Base-by-base conservation (phyloP, 2,888 invertebrate species). In the Athetis lepigone region DNA sequence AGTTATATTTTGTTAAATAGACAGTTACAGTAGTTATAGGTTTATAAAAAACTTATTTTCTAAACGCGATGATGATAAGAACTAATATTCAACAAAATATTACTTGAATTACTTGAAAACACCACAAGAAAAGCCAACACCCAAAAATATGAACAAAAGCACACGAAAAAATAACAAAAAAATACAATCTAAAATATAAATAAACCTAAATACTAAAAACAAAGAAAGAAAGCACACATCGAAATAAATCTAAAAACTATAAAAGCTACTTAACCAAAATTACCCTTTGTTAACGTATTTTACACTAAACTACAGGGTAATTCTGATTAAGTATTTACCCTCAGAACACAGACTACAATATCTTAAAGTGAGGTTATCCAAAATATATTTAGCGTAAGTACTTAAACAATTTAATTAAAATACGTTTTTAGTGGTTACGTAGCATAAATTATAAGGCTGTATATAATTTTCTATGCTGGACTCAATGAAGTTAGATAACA, bases 81-180 rank as follows among this genome's bases (percentile, higher is more conserved):
- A n/a, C n/a, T 29, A 2, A 11, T 29, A 29, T 2, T 29, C 36
- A 51, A 39, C 58, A 49, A 58, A 71, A 71, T 54, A 50, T 54
- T 59, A 72, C 47, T 42, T 49, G 0, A 19, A 4, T 16, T 47
- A 47, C 42, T 18, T 0, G 11, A 50, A 58, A 8, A 54, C 29
- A 56, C n/a, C 55, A 46, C 46, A 43, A 46, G 43, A 23, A 51
- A 49, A 45, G 18, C 62, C 59, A 58, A 50, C 54, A 70, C 49
- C 61, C 16, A 61, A 57, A 58, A 47, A 56, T 11, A 60, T 37
- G 50, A 68, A 61, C 52, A 64, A 58, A 67, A 75, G 68, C 49
- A 57, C 46, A 65, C 57, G 63, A 18, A 69, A 52, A 70, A 21
- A 65, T 13, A 46, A n/a, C n/a, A 52, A 45, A 47, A 29, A 39